Base-by-base conservation (phyloP, 2,113 vertebrate species). In the Hypomesus transpacificus region DNA sequence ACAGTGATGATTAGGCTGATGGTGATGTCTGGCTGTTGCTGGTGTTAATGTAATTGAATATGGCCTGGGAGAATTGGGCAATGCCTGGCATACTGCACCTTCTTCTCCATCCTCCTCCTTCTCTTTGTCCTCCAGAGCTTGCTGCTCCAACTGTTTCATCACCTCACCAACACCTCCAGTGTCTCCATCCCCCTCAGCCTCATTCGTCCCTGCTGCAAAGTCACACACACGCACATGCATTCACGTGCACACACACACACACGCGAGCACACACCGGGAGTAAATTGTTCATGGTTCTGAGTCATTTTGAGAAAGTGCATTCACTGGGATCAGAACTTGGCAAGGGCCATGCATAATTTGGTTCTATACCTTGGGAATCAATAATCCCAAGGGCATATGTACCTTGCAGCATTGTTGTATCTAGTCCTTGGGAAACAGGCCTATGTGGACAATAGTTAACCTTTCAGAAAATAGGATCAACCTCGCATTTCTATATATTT, bases 101-200 rank as follows among this genome's bases (percentile, higher is more conserved):
- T 98, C 96, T 73, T 98, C 90, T 65, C 81, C 95, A 31, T 98
- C 95, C 22, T 97, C 95, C 68, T 96, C 93, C 84, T 89, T 94
- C 70, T 96, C 95, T 68, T 93, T 96, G 78, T 96, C 94, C 70
- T 97, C 94, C 84, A 98, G 84, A 3, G 87, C 86, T 84, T 96
- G 95, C 77, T 90, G 93, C 88, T 98, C 94, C 91, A 98, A 82
- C 52, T 95, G 94, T 87, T 92, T 94, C 69, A 89, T 88, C 89
- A 95, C 88, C 71, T 95, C 94, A 83, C 92, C 91, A 75, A 92
- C 81, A 79, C 87, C 75, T 24, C 70, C 63, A 17, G 87, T 73
- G 77, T 92, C 93, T 62, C 83, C 17, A 75, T 94, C 94, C 90
- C 91, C 94, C 73, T 95, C 95, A 67, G 89, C 84, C 80, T 94